Percentiles rank a stretch among this genome's conserved stretches.
Evolutionary conservation across 2,888 invertebrate genomes (phyloP).

Genomic region (Sicus ferrugineus): DNA sequence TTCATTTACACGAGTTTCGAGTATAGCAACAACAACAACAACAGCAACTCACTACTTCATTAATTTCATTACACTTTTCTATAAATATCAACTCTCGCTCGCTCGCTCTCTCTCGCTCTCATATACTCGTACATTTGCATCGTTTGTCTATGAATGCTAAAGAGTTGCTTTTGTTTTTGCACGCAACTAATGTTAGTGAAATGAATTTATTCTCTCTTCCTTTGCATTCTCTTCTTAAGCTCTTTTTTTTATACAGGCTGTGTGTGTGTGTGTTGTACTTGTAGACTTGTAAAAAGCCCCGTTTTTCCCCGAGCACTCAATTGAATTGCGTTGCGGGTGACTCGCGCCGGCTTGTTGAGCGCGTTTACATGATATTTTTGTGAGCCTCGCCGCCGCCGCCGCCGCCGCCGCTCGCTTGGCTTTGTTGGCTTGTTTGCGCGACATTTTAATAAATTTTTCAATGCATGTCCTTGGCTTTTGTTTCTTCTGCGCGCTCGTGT

Average conservation of each 20-base stretch:
- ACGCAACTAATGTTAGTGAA: not conserved
- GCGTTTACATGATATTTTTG: not conserved
- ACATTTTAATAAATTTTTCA: slow-evolving; percentile 22
- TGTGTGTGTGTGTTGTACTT: too few relatives aligned
- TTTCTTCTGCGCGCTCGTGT: slow-evolving; percentile 13
- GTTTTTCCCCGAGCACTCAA: not conserved
- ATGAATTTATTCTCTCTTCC: slow-evolving; percentile 2
- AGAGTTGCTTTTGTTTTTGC: not conserved
- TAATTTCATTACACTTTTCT: too few relatives aligned
- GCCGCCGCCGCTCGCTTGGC: too few relatives aligned
- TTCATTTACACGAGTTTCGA: too few relatives aligned
- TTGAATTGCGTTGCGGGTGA: not conserved
- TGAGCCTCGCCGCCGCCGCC: not conserved
- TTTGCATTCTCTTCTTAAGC: not conserved
- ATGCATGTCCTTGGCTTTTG: slow-evolving; percentile 22
- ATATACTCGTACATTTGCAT: too few relatives aligned
- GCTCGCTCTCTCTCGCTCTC: too few relatives aligned
- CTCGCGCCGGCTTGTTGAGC: not conserved
- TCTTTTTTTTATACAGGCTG: too few relatives aligned
- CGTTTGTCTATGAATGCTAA: slow-evolving; percentile 2
- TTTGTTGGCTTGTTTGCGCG: not conserved
- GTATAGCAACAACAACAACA: too few relatives aligned
- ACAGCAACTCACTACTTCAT: too few relatives aligned
- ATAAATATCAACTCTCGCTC: too few relatives aligned
- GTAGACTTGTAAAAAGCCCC: not conserved